Percentiles rank a stretch among this genome's conserved stretches.
Evolutionary conservation across 2,797 vertebrate species (phyloP).

Genomic region (Oceanodroma leucorhoa): DNA sequence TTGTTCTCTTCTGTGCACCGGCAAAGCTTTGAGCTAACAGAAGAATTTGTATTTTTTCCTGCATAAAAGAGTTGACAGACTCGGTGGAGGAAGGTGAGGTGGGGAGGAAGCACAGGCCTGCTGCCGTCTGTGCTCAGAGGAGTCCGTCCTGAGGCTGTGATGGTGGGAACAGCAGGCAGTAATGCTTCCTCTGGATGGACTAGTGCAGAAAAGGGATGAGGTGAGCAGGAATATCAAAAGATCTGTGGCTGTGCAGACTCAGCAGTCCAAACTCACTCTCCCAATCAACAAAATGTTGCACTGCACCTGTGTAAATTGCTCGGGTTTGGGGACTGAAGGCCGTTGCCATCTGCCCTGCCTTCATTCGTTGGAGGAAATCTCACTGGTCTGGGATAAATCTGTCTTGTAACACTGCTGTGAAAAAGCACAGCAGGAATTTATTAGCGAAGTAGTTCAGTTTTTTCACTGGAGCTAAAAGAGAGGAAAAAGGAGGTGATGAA

Average conservation of each 20-base stretch:
- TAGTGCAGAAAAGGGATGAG: neutral
- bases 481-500: neutral
- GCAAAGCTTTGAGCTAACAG: neutral
- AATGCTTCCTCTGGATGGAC: neutral
- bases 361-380: neutral
- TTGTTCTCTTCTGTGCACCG: neutral
- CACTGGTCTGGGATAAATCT: neutral
- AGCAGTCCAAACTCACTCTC: neutral
- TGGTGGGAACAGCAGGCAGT: neutral
- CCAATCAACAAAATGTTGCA: neutral
- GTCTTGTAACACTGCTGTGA: neutral
- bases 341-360: neutral
- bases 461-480: neutral
- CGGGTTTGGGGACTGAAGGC: neutral
- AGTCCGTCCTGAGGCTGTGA: neutral
- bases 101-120: neutral
- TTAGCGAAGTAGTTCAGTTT: neutral
- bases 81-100: neutral
- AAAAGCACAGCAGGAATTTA: neutral
- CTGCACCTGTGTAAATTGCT: neutral
- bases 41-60: neutral
- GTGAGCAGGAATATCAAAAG: neutral
- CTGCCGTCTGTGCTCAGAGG: neutral
- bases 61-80: neutral
- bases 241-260: neutral